Evolutionary conservation across 2,797 vertebrate species (phyloP).

Genomic region (Lithobates pipiens): DNA sequence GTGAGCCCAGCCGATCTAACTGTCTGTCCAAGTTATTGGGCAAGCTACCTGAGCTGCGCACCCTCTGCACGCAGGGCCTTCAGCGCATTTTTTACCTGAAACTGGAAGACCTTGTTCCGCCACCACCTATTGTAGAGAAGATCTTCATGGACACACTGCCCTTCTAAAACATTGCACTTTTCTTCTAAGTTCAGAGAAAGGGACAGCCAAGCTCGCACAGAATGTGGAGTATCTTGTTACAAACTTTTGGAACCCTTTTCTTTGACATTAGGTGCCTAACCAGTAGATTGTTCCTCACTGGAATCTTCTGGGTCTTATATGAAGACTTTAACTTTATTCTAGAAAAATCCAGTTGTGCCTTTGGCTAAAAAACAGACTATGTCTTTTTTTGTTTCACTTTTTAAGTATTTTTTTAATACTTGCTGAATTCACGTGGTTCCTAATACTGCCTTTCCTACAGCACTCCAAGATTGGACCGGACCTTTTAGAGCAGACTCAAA

Average conservation of each 20-base stretch:
- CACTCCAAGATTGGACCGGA: slow-evolving; percentile 29
- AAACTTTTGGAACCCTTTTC: slow-evolving; percentile 47
- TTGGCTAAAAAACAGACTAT: slow-evolving; percentile 50
- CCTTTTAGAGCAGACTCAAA: slow-evolving; percentile 34
- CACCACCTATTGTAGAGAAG: slow-evolving; percentile 94
- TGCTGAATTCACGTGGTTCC: slow-evolving; percentile 27
- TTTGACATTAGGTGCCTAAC: slow-evolving; percentile 56
- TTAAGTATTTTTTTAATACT: slow-evolving; percentile 37
- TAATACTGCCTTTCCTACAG: slow-evolving; percentile 40
- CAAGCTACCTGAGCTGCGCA: slow-evolving; percentile 93
- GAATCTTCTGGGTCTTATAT: slow-evolving; percentile 50
- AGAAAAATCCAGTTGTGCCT: slow-evolving; percentile 60
- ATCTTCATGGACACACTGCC: slow-evolving; percentile 96
- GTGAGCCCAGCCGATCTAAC: slow-evolving; percentile 79
- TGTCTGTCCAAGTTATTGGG: slow-evolving; percentile 92
- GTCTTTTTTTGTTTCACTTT: slow-evolving; percentile 42
- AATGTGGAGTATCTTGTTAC: slow-evolving; percentile 15
- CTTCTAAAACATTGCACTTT: slow-evolving; percentile 79
- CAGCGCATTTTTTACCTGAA: slow-evolving; percentile 98
- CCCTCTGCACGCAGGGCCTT: slow-evolving; percentile 93
- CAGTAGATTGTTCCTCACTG: slow-evolving; percentile 33
- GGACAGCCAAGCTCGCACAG: slow-evolving; percentile 8
- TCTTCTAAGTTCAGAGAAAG: slow-evolving; percentile 19
- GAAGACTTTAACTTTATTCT: slow-evolving; percentile 52
- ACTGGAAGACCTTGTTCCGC: slow-evolving; percentile 92